Conservation (phyloP, 2,888 invertebrate genomes). For the Clivina fossor region DNA sequence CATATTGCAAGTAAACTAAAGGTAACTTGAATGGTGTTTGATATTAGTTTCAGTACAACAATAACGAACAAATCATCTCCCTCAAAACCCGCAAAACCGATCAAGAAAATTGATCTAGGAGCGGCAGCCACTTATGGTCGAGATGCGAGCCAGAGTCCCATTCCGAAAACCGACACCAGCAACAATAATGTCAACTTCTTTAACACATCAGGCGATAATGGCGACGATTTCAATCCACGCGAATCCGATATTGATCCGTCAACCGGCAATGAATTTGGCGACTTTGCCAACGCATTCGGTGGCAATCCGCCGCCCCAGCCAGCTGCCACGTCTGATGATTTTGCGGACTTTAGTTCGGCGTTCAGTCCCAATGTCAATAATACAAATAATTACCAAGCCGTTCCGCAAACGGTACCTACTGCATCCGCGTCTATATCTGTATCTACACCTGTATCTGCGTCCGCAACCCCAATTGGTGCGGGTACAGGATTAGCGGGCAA, state of each 20-base stretch:
- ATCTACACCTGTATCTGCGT: background rate
- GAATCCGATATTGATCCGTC: conserved; percentile 51
- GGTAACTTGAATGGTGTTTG: background rate
- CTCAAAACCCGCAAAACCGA: conserved; percentile 50
- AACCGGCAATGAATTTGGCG: conserved; percentile 67
- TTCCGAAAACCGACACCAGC: conserved; percentile 31
- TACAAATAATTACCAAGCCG: background rate
- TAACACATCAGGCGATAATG: conserved; percentile 62
- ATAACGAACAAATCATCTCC: conserved; percentile 49
- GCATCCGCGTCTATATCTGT: too few species aligned
- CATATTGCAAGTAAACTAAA: too few species aligned
- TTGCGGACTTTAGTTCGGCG: conserved; percentile 80
- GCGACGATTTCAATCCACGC: conserved; percentile 66
- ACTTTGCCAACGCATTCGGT: conserved; percentile 73
- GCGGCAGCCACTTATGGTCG: conserved; percentile 73
- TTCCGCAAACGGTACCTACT: background rate
- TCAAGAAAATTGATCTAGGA: conserved; percentile 64
- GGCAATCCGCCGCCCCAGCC: conserved; percentile 36
- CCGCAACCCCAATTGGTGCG: background rate
- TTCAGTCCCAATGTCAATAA: conserved; percentile 52
- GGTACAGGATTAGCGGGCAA: background rate
- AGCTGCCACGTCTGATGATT: conserved; percentile 59
- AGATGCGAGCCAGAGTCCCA: conserved; percentile 48
- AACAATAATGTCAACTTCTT: conserved; percentile 46
- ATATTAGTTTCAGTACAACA: conserved; percentile 40